These are phyloP conservation scores for Procapra przewalskii DNA, from an alignment of 2,113 vertebrate species.

Conservation along the genomic window DNA sequence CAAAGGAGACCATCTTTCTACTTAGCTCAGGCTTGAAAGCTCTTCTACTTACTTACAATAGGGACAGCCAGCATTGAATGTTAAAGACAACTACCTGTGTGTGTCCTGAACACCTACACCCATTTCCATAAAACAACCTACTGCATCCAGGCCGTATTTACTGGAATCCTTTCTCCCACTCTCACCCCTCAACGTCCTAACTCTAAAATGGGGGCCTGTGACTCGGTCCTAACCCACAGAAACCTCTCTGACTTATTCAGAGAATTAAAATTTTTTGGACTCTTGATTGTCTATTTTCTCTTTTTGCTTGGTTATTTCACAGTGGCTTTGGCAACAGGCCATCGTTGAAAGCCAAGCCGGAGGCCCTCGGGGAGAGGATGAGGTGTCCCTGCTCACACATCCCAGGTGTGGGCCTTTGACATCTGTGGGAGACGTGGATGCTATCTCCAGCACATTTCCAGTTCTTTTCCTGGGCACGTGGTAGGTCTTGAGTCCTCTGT, in stretches of 20 bases:
- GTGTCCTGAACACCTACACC: not conserved
- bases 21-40: not conserved
- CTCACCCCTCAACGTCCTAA: not conserved
- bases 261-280: not conserved
- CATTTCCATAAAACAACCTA: not conserved
- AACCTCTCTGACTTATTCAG: not conserved
- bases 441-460: not conserved
- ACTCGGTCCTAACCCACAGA: not conserved
- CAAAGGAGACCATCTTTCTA: not conserved
- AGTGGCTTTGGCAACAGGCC: not conserved
- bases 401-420: not conserved
- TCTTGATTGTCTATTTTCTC: not conserved
- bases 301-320: not conserved
- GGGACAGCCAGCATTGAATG: not conserved
- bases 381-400: fast-evolving
- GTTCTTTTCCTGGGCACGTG: not conserved
- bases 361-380: not conserved
- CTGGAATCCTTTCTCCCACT: not conserved
- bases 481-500: not conserved
- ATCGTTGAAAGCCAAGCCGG: not conserved
- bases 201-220: not conserved
- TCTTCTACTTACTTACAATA: not conserved
- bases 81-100: not conserved
- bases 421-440: too few relatives aligned
- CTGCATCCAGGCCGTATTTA: not conserved